Conservation (phyloP, 2,797 vertebrate genomes). For the Megaceryle alcyon region DNA sequence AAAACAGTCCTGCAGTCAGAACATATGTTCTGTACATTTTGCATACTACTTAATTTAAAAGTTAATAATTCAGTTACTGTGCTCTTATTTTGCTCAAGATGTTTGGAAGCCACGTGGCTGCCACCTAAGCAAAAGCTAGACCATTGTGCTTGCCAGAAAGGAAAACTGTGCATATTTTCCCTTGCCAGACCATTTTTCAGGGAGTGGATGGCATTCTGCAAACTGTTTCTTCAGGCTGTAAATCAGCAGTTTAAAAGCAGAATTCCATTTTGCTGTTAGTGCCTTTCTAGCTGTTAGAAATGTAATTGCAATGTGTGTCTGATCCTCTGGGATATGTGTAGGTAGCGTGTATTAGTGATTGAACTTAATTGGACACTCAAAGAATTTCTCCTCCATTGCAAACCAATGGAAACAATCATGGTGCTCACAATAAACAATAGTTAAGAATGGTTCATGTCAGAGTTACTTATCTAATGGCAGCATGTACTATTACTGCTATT, state of each 20-base stretch:
- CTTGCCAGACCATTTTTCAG: neutral
- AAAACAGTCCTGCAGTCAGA: neutral
- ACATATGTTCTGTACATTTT: neutral
- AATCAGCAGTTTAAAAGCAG: conserved; percentile 1
- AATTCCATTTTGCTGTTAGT: neutral
- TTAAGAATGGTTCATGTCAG: neutral
- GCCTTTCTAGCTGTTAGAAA: neutral
- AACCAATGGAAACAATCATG: neutral
- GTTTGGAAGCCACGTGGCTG: neutral
- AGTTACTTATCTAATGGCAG: neutral
- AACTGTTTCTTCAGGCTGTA: conserved; percentile 17
- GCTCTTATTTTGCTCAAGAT: neutral
- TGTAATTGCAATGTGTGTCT: neutral
- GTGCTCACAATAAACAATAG: neutral
- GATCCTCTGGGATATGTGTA: neutral
- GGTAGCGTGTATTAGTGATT: conserved; percentile 6
- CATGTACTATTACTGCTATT: neutral
- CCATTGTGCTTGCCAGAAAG: neutral
- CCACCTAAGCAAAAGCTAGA: neutral
- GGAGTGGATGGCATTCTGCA: neutral
- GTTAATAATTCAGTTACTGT: neutral
- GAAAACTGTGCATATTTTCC: neutral
- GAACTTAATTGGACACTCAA: neutral
- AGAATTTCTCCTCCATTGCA: neutral
- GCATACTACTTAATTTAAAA: neutral